Evolutionary conservation across 2,888 invertebrate genomes (phyloP).

Genomic region (Agrochola macilenta): DNA sequence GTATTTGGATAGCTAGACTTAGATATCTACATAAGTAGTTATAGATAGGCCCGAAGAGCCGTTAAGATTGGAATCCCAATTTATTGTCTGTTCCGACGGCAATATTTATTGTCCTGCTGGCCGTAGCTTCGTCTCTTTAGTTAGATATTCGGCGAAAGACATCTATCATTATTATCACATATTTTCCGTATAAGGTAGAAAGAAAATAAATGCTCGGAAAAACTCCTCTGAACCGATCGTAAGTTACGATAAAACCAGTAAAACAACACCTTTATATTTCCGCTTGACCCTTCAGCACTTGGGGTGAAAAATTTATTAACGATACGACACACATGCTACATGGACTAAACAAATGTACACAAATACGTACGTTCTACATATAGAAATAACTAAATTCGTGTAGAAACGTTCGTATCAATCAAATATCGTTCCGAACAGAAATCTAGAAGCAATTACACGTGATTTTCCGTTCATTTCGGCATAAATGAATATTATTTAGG

Average conservation of each 20-base stretch:
- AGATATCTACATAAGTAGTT: slow-evolving; percentile 16
- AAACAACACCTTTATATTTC: slow-evolving; percentile 67
- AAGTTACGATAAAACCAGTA: slow-evolving; percentile 59
- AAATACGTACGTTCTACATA: background rate
- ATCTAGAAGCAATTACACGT: slow-evolving; percentile 53
- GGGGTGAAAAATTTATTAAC: slow-evolving; percentile 64
- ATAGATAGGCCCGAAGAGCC: slow-evolving; percentile 19
- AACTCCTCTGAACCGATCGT: slow-evolving; percentile 38
- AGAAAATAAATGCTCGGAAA: slow-evolving; percentile 37
- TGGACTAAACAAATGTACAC: slow-evolving; percentile 31
- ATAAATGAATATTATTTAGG: slow-evolving; percentile 66
- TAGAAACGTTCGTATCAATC: slow-evolving; percentile 33
- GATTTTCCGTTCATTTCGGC: slow-evolving; percentile 48
- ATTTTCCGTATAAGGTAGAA: slow-evolving; percentile 35
- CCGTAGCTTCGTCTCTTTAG: slow-evolving; percentile 56
- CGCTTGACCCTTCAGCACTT: slow-evolving; percentile 58
- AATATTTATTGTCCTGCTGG: slow-evolving; percentile 58
- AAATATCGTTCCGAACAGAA: slow-evolving; percentile 53
- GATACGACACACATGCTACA: slow-evolving; percentile 71
- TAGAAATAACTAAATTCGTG: background rate
- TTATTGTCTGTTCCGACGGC: slow-evolving; percentile 45
- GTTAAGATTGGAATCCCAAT: slow-evolving; percentile 63
- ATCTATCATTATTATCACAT: slow-evolving; percentile 47
- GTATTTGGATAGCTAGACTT: slow-evolving; percentile 17
- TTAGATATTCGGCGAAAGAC: slow-evolving; percentile 51